A percentile compares a stretch with the other conserved stretches of the same genome.
Conservation (phyloP, 2,113 vertebrate species). For the Atherinomorus stipes region DNA sequence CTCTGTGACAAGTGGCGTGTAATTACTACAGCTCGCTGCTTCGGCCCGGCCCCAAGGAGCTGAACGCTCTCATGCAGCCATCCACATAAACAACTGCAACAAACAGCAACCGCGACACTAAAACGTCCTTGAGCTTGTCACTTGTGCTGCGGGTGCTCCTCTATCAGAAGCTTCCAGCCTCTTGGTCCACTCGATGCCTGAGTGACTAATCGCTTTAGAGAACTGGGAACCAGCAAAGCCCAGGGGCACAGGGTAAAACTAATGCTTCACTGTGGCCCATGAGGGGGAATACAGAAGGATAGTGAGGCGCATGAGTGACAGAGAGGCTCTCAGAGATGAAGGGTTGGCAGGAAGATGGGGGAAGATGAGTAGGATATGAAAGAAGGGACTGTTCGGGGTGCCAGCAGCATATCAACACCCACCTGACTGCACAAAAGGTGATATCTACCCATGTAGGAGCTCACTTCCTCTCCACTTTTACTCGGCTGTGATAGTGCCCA, state of each 20-base stretch:
- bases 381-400: slow-evolving; percentile 61
- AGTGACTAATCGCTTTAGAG: slow-evolving; percentile 73
- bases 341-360: slow-evolving; percentile 51
- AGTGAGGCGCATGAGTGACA: slow-evolving; percentile 51
- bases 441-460: slow-evolving; percentile 53
- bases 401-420: slow-evolving; percentile 68
- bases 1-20: slow-evolving; percentile 64
- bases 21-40: slow-evolving; percentile 70
- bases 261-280: slow-evolving; percentile 31
- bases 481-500: slow-evolving; percentile 32
- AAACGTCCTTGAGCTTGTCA: slow-evolving; percentile 71
- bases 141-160: slow-evolving; percentile 56
- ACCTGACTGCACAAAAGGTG: slow-evolving; percentile 64
- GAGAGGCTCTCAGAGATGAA: slow-evolving; percentile 55
- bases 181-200: slow-evolving; percentile 60
- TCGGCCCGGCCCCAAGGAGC: slow-evolving; percentile 46
- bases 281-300: slow-evolving; percentile 30
- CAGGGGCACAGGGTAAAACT: slow-evolving; percentile 50
- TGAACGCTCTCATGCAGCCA: slow-evolving; percentile 56
- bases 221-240: slow-evolving; percentile 52
- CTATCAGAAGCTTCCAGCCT: slow-evolving; percentile 76
- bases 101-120: slow-evolving; percentile 51
- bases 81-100: slow-evolving; percentile 66
- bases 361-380: slow-evolving; percentile 65
- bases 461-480: slow-evolving; percentile 42